Evolutionary conservation across 2,888 invertebrate genomes (phyloP).

Genomic region (Camptogramma bilineatum): DNA sequence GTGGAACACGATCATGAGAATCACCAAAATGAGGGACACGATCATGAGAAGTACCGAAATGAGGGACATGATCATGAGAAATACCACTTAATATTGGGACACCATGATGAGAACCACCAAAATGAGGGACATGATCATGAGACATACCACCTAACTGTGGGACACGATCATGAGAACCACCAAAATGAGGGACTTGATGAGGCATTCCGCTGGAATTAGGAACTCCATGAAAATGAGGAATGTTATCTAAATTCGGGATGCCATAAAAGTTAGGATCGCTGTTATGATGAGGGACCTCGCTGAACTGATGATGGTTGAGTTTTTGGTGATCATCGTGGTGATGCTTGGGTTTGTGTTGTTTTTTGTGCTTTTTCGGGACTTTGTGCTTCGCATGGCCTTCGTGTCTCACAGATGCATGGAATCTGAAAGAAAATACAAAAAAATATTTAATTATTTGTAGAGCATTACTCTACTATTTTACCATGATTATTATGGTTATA

Average conservation of each 20-base stretch:
- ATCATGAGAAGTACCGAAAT: neutral
- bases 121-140: neutral
- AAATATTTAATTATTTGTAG: neutral
- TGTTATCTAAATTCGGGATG: slow-evolving; percentile 2
- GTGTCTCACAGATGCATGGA: slow-evolving; percentile 58
- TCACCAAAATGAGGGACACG: neutral
- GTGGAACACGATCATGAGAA: neutral
- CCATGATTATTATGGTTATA: too few relatives aligned
- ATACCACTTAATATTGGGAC: neutral
- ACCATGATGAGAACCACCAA: neutral
- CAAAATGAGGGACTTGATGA: neutral
- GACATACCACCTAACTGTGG: neutral
- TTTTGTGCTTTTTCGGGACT: slow-evolving; percentile 31
- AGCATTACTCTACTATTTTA: neutral
- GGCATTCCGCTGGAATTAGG: neutral
- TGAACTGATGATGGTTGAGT: slow-evolving; percentile 4
- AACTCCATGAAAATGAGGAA: slow-evolving; percentile 11
- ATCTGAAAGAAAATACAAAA: slow-evolving; percentile 46
- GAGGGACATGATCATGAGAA: neutral
- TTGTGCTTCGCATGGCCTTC: slow-evolving; percentile 50
- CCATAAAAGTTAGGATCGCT: slow-evolving; percentile 9
- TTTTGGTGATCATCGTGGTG: slow-evolving; percentile 20
- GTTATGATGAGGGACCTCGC: neutral
- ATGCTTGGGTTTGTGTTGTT: slow-evolving; percentile 41
- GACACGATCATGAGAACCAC: neutral